phyloP scores from a whole-genome alignment of 2,797 vertebrate species.

The Mus caroli region DNA sequence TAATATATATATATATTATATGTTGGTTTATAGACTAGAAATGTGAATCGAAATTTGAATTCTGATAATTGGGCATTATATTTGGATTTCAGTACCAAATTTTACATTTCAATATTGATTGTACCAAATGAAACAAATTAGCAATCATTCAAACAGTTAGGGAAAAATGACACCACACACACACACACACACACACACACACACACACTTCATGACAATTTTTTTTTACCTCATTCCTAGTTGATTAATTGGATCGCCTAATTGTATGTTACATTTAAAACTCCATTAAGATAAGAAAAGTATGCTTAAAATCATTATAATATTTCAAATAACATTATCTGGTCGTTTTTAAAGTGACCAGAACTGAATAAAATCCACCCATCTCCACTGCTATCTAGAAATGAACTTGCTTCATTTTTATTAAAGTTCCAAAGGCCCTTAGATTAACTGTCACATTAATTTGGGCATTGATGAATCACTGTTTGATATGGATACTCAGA shows the following conservation, averaged over 20 bases:
- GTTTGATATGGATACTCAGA: constrained; percentile 44
- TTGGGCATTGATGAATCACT: constrained; percentile 49
- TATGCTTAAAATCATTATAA: constrained; percentile 86
- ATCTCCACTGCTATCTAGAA: constrained; percentile 77
- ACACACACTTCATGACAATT: constrained; percentile 86
- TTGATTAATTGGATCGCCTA: constrained; percentile 89
- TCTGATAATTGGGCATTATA: constrained; percentile 85
- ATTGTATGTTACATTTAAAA: constrained; percentile 89
- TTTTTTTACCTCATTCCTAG: constrained; percentile 85
- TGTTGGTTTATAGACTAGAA: constrained; percentile 77
- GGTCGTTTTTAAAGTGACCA: constrained; percentile 81
- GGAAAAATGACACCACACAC: constrained; percentile 83
- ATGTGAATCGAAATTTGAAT: constrained; percentile 80
- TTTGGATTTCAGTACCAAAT: constrained; percentile 81
- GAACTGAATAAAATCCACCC: constrained; percentile 74
- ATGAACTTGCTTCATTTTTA: constrained; percentile 76
- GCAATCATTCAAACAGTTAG: constrained; percentile 81
- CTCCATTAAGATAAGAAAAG: constrained; percentile 88
- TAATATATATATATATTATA: constrained; percentile 62
- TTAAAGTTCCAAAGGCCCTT: constrained; percentile 70
- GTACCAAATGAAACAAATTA: constrained; percentile 86
- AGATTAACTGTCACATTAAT: constrained; percentile 75
- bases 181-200: too few relatives aligned
- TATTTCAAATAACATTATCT: constrained; percentile 86
- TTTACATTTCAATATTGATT: constrained; percentile 84